phyloP scores from a whole-genome alignment of 1,140 invertebrate genomes.

The Caenorhabditis tropicalis region DNA sequence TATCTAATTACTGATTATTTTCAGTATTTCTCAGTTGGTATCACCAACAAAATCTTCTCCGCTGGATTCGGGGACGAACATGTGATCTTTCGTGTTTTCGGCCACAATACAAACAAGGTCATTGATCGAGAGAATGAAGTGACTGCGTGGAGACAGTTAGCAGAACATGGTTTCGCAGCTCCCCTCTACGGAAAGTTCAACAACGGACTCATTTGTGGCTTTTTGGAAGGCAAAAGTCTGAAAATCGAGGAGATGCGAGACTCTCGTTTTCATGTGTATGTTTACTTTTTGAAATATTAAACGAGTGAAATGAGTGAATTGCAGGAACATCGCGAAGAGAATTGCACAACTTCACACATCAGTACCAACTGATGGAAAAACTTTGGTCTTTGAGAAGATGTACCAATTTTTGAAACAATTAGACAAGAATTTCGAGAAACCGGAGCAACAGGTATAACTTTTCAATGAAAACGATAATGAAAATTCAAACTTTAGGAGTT shows the following conservation, averaged over 20 bases:
- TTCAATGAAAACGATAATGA: not conserved
- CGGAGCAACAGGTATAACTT: not conserved
- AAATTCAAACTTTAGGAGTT: not conserved
- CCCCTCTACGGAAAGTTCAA: constrained; percentile 87
- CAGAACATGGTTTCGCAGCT: constrained; percentile 82
- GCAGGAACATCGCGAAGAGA: constrained; percentile 78
- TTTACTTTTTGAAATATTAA: not conserved
- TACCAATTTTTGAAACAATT: not conserved
- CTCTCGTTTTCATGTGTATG: constrained; percentile 75
- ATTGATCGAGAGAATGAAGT: constrained; percentile 81
- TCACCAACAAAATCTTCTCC: constrained; percentile 90
- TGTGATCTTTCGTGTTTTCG: constrained; percentile 88
- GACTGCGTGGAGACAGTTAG: constrained; percentile 77
- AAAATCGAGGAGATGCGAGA: constrained; percentile 79
- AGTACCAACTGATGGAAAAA: constrained; percentile 57
- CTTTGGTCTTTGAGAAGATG: constrained; percentile 51
- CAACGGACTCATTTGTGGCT: constrained; percentile 93
- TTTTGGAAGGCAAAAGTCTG: constrained; percentile 83
- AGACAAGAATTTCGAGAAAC: not conserved
- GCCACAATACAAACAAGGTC: constrained; percentile 88
- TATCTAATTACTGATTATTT: too few species aligned
- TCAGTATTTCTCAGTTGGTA: constrained; percentile 90
- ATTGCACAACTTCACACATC: constrained; percentile 78
- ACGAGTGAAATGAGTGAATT: constrained; percentile 42
- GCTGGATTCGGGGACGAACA: constrained; percentile 74